phyloP scores from a whole-genome alignment of 2,888 invertebrate species.

The Caenorhabditis wallacei region DNA sequence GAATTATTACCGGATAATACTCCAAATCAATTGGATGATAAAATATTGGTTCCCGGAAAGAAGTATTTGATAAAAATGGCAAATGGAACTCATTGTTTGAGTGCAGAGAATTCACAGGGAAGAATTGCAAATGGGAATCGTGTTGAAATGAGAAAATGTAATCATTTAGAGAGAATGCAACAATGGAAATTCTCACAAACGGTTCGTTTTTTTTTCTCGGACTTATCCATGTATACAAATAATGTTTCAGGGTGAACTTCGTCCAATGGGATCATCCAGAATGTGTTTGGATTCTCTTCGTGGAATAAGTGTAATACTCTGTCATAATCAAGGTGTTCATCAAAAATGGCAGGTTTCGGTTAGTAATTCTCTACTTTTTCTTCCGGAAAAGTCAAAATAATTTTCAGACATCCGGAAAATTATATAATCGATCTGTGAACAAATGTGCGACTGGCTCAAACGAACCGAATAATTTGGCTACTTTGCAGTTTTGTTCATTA shows the following conservation, averaged over 20 bases:
- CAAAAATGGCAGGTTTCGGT: slow-evolving; percentile 90
- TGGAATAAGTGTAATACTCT: slow-evolving; percentile 90
- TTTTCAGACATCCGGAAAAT: slow-evolving; percentile 68
- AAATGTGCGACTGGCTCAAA: slow-evolving; percentile 61
- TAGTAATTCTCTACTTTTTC: neutral
- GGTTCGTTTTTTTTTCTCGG: slow-evolving; percentile 24
- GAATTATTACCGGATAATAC: slow-evolving; percentile 90
- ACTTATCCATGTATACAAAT: too few relatives aligned
- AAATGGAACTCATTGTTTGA: slow-evolving; percentile 68
- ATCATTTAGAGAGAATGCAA: slow-evolving; percentile 55
- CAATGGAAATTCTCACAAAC: slow-evolving; percentile 67
- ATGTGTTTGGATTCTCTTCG: slow-evolving; percentile 88
- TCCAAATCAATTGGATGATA: slow-evolving; percentile 61
- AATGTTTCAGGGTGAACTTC: slow-evolving; percentile 87
- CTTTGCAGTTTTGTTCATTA: slow-evolving; percentile 63
- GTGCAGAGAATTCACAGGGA: slow-evolving; percentile 67
- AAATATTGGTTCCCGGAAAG: slow-evolving; percentile 55
- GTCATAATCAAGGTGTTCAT: slow-evolving; percentile 93
- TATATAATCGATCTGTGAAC: slow-evolving; percentile 62
- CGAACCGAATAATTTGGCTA: slow-evolving; percentile 45
- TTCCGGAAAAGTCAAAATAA: neutral
- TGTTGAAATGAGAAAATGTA: slow-evolving; percentile 66
- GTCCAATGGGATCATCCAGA: slow-evolving; percentile 91
- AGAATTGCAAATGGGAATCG: slow-evolving; percentile 64
- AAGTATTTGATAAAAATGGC: slow-evolving; percentile 72